These are phyloP conservation scores for Sarcoramphus papa DNA, from an alignment of 2,797 vertebrate genomes.

Conservation along the genomic window DNA sequence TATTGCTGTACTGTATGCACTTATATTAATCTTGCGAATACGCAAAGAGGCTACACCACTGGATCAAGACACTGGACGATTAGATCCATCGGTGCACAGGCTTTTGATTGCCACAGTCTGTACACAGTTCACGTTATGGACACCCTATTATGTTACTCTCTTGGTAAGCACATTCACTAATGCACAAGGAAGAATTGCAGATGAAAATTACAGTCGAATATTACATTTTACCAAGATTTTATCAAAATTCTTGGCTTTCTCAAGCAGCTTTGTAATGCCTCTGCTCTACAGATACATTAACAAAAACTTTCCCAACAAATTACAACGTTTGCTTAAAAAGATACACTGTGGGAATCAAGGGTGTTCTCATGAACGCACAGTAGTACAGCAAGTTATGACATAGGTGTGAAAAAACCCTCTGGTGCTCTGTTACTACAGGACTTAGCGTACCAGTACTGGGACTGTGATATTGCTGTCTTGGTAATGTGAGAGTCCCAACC, in stretches of 20 bases:
- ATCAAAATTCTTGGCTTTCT: conserved; percentile 89
- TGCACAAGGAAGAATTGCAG: conserved; percentile 66
- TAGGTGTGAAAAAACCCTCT: not conserved
- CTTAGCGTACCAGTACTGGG: not conserved
- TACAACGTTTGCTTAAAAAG: conserved; percentile 84
- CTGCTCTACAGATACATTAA: conserved; percentile 92
- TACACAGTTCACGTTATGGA: conserved; percentile 92
- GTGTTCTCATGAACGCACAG: conserved; percentile 82
- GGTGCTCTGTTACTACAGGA: not conserved
- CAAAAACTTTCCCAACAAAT: conserved; percentile 89
- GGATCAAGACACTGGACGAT: conserved; percentile 86
- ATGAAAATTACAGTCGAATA: conserved; percentile 66
- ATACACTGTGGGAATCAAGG: conserved; percentile 82
- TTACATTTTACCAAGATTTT: conserved; percentile 83
- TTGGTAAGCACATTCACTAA: conserved; percentile 85
- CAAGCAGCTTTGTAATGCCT: conserved; percentile 90
- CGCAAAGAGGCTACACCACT: conserved; percentile 89
- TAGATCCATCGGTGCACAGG: conserved; percentile 90
- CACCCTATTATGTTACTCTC: conserved; percentile 90
- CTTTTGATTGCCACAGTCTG: conserved; percentile 91
- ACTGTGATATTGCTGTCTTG: not conserved
- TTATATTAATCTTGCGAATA: conserved; percentile 86
- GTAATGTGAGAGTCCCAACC: not conserved
- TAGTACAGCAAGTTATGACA: conserved; percentile 86
- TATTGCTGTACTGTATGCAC: conserved; percentile 87